Evolutionary conservation across 2,888 invertebrate species (phyloP).

Genomic region (Sinotaia quadrata): DNA sequence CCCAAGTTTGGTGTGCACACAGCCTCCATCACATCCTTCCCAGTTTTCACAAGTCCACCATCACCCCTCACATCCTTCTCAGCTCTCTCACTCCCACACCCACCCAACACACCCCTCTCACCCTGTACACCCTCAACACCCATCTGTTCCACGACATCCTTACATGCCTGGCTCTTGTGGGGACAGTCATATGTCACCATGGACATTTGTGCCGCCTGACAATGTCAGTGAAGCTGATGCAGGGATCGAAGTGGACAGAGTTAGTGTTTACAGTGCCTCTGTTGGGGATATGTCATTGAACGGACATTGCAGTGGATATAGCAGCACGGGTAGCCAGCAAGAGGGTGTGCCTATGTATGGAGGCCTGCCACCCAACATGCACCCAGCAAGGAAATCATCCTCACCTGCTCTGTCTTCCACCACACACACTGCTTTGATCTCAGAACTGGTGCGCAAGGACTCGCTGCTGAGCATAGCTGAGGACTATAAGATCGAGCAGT

Average conservation of each 20-base stretch:
- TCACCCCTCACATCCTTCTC: neutral
- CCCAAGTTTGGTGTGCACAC: neutral
- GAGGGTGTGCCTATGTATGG: slow-evolving; percentile 6
- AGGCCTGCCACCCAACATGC: slow-evolving; percentile 4
- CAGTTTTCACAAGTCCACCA: too few relatives aligned
- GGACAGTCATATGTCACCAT: too few relatives aligned
- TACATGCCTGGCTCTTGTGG: too few relatives aligned
- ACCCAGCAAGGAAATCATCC: slow-evolving; percentile 4
- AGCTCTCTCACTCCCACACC: slow-evolving; percentile 5
- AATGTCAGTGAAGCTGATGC: slow-evolving; percentile 23
- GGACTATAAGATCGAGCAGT: slow-evolving; percentile 48
- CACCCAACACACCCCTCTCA: slow-evolving; percentile 2
- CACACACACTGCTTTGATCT: slow-evolving; percentile 37
- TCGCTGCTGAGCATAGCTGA: slow-evolving; percentile 51
- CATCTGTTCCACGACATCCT: too few relatives aligned
- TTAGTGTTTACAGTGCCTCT: slow-evolving; percentile 11
- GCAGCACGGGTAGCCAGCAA: neutral
- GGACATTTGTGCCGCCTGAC: slow-evolving; percentile 1
- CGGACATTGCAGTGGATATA: slow-evolving; percentile 13
- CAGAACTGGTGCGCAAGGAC: slow-evolving; percentile 50
- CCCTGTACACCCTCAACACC: too few relatives aligned
- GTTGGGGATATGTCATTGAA: slow-evolving; percentile 11
- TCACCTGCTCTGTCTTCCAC: neutral
- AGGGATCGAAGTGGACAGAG: slow-evolving; percentile 6
- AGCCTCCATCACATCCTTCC: neutral